These are phyloP conservation scores for Aphaenogaster rudis DNA, from an alignment of 1,140 invertebrate species.

Conservation along the genomic window DNA sequence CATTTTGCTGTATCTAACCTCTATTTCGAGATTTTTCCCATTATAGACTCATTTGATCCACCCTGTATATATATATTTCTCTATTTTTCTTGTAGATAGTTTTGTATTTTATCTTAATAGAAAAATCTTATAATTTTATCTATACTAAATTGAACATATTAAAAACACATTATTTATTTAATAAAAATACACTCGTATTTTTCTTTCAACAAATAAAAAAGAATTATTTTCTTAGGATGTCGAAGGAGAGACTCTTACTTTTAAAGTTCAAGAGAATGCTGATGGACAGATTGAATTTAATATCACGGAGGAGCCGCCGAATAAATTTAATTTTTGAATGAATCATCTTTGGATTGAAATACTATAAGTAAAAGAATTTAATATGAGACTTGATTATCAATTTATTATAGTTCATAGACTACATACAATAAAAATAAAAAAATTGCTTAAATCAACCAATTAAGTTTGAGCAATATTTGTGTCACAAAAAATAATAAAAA, in stretches of 20 bases:
- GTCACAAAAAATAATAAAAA: not conserved
- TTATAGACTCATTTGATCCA: too few species aligned
- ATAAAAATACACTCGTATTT: not conserved
- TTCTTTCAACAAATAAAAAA: not conserved
- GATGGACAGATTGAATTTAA: constrained; percentile 81
- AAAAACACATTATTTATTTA: not conserved
- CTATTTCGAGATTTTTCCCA: too few species aligned
- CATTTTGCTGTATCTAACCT: too few species aligned
- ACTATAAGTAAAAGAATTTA: not conserved
- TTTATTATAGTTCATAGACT: constrained; percentile 10
- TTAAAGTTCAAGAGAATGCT: constrained; percentile 48
- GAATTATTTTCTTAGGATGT: constrained; percentile 68
- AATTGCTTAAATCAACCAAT: not conserved
- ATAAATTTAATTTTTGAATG: constrained; percentile 66
- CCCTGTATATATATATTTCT: too few species aligned
- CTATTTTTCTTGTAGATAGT: not conserved
- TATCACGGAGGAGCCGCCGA: constrained; percentile 57
- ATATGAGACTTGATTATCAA: not conserved
- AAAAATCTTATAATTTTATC: not conserved
- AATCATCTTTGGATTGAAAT: constrained; percentile 21
- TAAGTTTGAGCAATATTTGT: not conserved
- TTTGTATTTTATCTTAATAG: constrained; percentile 15
- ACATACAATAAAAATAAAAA: not conserved
- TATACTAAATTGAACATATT: not conserved
- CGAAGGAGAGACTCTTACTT: constrained; percentile 68